Percentiles rank a stretch among this genome's conserved stretches.
Evolutionary conservation across 2,113 vertebrate species (phyloP).

Genomic region (Corydoras sp.): DNA sequence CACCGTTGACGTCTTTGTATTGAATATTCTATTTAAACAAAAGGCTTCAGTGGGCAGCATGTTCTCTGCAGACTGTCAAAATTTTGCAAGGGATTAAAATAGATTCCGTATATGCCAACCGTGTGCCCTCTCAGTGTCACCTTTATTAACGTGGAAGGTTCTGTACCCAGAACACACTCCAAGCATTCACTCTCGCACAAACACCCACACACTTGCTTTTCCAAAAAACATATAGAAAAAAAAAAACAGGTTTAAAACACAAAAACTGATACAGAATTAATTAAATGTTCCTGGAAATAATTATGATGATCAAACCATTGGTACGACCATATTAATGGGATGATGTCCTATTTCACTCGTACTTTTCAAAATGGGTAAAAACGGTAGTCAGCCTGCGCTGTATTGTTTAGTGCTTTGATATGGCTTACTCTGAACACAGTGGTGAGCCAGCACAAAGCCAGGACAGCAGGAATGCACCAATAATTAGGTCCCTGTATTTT

Average conservation of each 20-base stretch:
- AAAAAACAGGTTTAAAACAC: too few relatives aligned
- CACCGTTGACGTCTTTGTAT: too few relatives aligned
- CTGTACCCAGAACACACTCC: slow-evolving; percentile 11
- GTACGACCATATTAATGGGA: too few relatives aligned
- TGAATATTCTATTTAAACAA: too few relatives aligned
- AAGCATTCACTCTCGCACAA: slow-evolving; percentile 20
- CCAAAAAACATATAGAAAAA: too few relatives aligned
- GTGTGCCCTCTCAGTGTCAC: slow-evolving; percentile 30
- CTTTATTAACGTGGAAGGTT: slow-evolving; percentile 37
- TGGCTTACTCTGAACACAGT: not conserved
- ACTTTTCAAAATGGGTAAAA: not conserved
- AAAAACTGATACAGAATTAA: too few relatives aligned
- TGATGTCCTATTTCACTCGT: too few relatives aligned
- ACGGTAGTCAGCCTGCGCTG: not conserved
- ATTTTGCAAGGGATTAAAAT: slow-evolving; percentile 41
- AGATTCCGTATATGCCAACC: slow-evolving; percentile 36
- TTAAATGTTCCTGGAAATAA: too few relatives aligned
- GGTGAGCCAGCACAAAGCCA: too few relatives aligned
- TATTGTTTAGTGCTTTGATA: slow-evolving; percentile 5
- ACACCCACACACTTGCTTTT: not conserved
- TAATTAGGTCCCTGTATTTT: slow-evolving; percentile 36
- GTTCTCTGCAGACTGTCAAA: slow-evolving; percentile 44
- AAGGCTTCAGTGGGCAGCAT: slow-evolving; percentile 30
- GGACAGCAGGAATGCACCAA: slow-evolving; percentile 3
- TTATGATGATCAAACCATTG: too few relatives aligned